Base-by-base conservation (phyloP, 2,113 vertebrate genomes). In the Pangasianodon gigas region DNA sequence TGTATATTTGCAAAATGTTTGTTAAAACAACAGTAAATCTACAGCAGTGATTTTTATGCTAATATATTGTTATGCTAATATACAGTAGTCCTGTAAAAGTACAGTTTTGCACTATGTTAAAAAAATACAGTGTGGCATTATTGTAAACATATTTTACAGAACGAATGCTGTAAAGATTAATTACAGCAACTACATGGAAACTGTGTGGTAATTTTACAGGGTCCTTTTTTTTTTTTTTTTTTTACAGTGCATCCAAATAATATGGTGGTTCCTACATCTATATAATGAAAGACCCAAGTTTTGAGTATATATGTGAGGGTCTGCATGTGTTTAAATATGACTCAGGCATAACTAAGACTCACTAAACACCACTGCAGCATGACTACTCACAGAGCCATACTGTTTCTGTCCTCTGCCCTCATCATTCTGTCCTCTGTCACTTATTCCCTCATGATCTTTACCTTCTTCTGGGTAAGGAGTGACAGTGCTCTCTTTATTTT, bases 391-490 rank as follows among this genome's bases (percentile, higher is more conserved):
- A 67, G 58, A 60, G 44, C 32, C 58, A 51, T 67, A 67, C 58
- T 86, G 37, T 65, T 56, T 60, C 32, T 62, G n/a, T 84, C 14
- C 58, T 71, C 60, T 32, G 6, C 10, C 26, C 44, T 51, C 41
- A 18, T 37, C 46, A 51, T 37, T 44, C 21, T 84, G 54, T 85
- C 46, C 29, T 56, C 62, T 54, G 29, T 24, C 46, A 54, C 85
- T 8, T n/a, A 79, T 48, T 48, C 10, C 65, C 6, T n/a, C 18
- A 24, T 8, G 0, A 3, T 52, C 8, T 37, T 86, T 74, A 37
- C 69, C 26, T 69, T n/a, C 14, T 19, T 86, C 84, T 69, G 83
- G 83, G 19, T 67, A 85, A 67, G 14, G n/a, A 69, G 44, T 48
- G 62, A 85, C 84, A 69, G 29, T 51, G 65, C 46, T 6, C 16